Conservation (phyloP, 2,888 invertebrate species). For the Lymantria monacha region DNA sequence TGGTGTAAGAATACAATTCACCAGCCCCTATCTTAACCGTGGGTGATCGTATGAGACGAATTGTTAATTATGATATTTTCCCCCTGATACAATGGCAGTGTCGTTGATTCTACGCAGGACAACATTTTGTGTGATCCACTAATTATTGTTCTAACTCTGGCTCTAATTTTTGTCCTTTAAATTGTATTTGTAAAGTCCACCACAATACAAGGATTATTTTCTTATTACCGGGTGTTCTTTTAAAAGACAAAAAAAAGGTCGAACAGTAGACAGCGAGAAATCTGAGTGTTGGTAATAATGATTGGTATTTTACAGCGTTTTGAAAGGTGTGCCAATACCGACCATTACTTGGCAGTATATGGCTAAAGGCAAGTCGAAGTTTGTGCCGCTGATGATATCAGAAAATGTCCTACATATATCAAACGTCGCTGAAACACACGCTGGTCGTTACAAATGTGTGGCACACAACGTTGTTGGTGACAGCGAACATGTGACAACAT, state of each 20-base stretch:
- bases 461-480: slow-evolving; percentile 10
- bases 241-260: neutral
- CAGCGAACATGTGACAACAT: slow-evolving; percentile 2
- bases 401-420: slow-evolving; percentile 1
- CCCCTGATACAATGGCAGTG: no score
- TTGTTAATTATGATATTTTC: no score
- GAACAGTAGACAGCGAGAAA: neutral
- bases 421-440: slow-evolving; percentile 1
- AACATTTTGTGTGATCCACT: no score
- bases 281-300: neutral
- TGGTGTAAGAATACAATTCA: no score
- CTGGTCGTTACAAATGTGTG: slow-evolving; percentile 20
- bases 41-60: no score
- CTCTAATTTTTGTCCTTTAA: no score
- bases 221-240: no score
- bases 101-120: no score
- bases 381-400: neutral
- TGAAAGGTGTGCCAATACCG: slow-evolving; percentile 15
- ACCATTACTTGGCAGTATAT: slow-evolving; percentile 14
- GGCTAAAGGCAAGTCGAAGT: neutral
- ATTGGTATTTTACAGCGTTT: neutral
- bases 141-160: no score
- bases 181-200: no score
- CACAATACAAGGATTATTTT: no score
- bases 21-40: neutral